Evolutionary conservation across 1,140 invertebrate species (phyloP), one percentile per base, ranked within the genome.

Genomic region (Trachymyrmex cornetzi): DNA sequence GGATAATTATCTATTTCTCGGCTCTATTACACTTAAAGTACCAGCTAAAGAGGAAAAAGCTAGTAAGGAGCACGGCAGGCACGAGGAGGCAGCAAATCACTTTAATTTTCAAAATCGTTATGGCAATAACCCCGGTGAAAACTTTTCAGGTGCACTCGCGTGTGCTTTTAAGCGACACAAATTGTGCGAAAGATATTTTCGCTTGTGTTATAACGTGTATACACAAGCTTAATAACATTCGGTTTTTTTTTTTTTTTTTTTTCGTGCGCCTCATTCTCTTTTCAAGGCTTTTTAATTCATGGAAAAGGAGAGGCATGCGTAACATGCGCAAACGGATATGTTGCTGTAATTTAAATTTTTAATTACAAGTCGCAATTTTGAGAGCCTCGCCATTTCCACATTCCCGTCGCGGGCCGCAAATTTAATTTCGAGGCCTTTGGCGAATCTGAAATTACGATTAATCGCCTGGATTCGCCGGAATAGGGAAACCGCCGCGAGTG

Each of bases 1-100:
- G 69, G 67, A 84, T 84, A 84, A 84, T 84, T 84, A 84, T 84
- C 80, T 84, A 84, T 84, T 84, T 84, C 80, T 84, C 55, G 80
- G 80, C 69, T 84, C 80, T 84, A 84, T 84, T 84, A 84, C 80
- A 84, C 55, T 44, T 75, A 84, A 84, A 84, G 80, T 84, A 84
- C 55, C 57, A 24, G 24, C 69, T 84, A 84, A 84, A 63, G 80
- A 84, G 80, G 80, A 84, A 84, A 81, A 84, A 84, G 80, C 80
- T 84, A 84, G 38, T 84, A 75, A 84, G 69, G 38, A 74, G 69
- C 69, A 48, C 30, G 66, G 22, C 34, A 71, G 79, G 50, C 34
- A 48, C 66, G 55, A 61, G 24, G 24, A 74, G 55, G 55, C 55
- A 75, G 80, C 80, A 75, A 84, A 84, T 84, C 69, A 84, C 69